Percentiles rank a stretch among this genome's conserved stretches.
Evolutionary conservation across 1,140 invertebrate genomes (phyloP).

Genomic region (Hestina assimilis): DNA sequence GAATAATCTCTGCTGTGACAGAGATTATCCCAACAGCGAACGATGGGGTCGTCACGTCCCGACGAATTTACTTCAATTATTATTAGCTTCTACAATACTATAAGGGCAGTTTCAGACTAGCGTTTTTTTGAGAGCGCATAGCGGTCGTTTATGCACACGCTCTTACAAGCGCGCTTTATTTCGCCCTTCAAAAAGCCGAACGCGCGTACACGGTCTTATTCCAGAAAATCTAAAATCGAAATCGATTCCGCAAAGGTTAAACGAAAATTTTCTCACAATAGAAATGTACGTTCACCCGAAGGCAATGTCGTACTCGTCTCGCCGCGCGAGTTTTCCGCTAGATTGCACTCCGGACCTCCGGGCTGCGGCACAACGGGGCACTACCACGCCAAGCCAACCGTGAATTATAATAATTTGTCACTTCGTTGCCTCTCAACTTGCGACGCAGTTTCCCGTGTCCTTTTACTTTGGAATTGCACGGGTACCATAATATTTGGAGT

Average conservation of each 20-base stretch:
- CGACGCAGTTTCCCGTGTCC: neutral
- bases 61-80: too few species aligned
- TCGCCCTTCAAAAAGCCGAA: too few species aligned
- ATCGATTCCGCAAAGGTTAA: neutral
- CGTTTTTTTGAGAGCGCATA: too few species aligned
- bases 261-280: neutral
- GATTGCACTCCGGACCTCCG: conserved; percentile 27
- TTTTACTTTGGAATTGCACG: neutral
- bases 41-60: too few species aligned
- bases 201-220: too few species aligned
- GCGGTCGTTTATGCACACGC: too few species aligned
- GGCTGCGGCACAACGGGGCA: conserved; percentile 1
- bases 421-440: conserved; percentile 5
- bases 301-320: conserved; percentile 22
- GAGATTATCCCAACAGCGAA: too few species aligned
- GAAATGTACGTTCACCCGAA: neutral
- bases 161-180: too few species aligned
- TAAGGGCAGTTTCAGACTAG: too few species aligned
- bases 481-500: too few species aligned
- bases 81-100: too few species aligned
- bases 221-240: neutral
- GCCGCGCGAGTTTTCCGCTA: conserved; percentile 39
- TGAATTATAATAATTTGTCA: conserved; percentile 46
- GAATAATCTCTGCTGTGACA: too few species aligned
- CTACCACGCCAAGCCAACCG: conserved; percentile 34